A percentile compares a stretch with the other conserved stretches of the same genome.
These are phyloP conservation scores for Eupeodes corollae DNA, from an alignment of 1,140 invertebrate species.

Conservation along the genomic window DNA sequence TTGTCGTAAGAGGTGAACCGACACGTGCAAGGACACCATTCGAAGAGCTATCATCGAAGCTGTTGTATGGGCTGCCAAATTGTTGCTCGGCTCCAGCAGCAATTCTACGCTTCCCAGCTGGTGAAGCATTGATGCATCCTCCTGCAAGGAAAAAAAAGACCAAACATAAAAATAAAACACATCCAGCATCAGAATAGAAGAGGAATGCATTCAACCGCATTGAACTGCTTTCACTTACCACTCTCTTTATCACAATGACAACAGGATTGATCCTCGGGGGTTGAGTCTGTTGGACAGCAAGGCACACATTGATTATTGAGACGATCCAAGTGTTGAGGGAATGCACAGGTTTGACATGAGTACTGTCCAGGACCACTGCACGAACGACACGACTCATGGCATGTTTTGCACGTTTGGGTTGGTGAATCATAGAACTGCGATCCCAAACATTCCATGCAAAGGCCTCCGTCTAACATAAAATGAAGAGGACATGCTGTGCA, in stretches of 20 bases:
- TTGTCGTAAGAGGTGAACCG: conserved; percentile 41
- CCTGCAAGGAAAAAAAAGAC: conserved; percentile 34
- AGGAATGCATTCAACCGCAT: background rate
- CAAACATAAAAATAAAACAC: background rate
- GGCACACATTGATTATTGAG: conserved; percentile 62
- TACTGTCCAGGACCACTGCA: conserved; percentile 59
- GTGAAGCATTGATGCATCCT: conserved; percentile 57
- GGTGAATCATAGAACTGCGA: conserved; percentile 59
- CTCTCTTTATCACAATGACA: conserved; percentile 56
- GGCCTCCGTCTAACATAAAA: conserved; percentile 58
- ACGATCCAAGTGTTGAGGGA: conserved; percentile 51
- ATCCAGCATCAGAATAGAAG: background rate
- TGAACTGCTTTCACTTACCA: conserved; percentile 38
- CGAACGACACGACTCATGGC: conserved; percentile 54
- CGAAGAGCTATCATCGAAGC: conserved; percentile 16
- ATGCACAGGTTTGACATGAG: conserved; percentile 53
- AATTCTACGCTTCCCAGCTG: conserved; percentile 61
- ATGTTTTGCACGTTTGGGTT: conserved; percentile 54
- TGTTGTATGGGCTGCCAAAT: conserved; percentile 26
- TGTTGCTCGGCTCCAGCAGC: conserved; percentile 44
- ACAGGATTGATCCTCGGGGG: conserved; percentile 42
- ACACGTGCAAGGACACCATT: conserved; percentile 29
- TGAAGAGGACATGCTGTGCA: conserved; percentile 60
- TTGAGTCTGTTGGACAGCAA: conserved; percentile 47
- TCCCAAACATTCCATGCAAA: conserved; percentile 60